Conservation (phyloP, 2,797 vertebrate species). For the Sebastes nivosus region DNA sequence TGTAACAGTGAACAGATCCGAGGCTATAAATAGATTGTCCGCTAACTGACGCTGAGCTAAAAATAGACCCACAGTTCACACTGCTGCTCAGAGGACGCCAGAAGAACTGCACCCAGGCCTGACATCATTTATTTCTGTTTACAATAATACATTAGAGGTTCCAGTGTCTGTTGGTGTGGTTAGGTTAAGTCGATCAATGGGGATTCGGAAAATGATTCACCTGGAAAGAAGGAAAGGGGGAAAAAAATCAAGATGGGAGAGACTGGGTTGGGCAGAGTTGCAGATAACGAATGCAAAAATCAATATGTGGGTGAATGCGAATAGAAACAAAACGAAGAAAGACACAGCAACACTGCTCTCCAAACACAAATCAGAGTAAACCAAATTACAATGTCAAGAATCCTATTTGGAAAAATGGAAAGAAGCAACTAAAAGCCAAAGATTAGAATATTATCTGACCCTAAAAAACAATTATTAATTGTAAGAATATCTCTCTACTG, state of each 20-base stretch:
- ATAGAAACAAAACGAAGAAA: too few species aligned
- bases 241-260: background rate
- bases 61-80: conserved; percentile 49
- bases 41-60: conserved; percentile 50
- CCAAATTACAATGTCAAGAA: too few species aligned
- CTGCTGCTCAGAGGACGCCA: conserved; percentile 20
- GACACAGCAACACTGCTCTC: too few species aligned
- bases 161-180: background rate
- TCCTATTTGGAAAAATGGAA: background rate
- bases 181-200: too few species aligned
- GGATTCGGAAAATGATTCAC: background rate
- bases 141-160: background rate
- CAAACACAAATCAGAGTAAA: too few species aligned
- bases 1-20: conserved; percentile 42
- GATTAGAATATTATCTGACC: background rate
- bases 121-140: background rate
- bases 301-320: background rate
- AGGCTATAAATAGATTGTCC: conserved; percentile 63
- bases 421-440: background rate
- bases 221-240: background rate
- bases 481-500: background rate
- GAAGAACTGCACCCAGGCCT: background rate
- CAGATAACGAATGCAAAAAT: background rate
- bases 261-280: background rate
- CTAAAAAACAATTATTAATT: background rate